A percentile compares a stretch with the other conserved stretches of the same genome.
Conservation (phyloP, 2,113 vertebrate species). For the Phylloscopus trochiloides region DNA sequence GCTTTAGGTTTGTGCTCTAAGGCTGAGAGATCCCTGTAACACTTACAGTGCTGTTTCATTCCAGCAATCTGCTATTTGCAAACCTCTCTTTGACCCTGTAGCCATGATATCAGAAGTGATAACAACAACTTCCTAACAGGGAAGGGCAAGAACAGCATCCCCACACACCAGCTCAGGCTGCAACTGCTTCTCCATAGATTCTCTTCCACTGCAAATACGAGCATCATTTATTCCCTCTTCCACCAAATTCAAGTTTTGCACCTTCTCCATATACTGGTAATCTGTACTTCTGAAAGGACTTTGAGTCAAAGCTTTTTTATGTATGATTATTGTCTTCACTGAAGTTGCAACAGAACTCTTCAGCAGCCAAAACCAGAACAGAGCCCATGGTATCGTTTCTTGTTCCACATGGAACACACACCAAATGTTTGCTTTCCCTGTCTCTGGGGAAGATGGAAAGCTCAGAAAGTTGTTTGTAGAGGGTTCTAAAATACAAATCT, state of each 20-base stretch:
- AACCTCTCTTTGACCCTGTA: neutral
- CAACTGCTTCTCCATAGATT: neutral
- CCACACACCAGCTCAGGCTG: neutral
- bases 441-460: neutral
- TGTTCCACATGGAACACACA: neutral
- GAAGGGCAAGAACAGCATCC: neutral
- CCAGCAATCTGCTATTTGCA: neutral
- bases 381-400: rapidly evolving
- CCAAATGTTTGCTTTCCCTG: neutral
- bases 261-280: neutral
- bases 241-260: neutral
- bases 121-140: neutral
- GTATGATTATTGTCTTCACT: neutral
- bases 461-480: neutral
- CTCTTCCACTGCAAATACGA: neutral
- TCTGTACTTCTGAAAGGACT: neutral
- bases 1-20: neutral
- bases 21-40: neutral
- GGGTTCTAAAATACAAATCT: neutral
- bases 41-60: neutral
- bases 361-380: neutral
- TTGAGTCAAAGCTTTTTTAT: neutral
- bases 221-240: neutral
- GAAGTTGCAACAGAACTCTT: neutral
- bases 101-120: neutral